Evolutionary conservation across 2,888 invertebrate species (phyloP), one percentile per base, ranked within the genome.

Genomic region (Drosophila koepferae): DNA sequence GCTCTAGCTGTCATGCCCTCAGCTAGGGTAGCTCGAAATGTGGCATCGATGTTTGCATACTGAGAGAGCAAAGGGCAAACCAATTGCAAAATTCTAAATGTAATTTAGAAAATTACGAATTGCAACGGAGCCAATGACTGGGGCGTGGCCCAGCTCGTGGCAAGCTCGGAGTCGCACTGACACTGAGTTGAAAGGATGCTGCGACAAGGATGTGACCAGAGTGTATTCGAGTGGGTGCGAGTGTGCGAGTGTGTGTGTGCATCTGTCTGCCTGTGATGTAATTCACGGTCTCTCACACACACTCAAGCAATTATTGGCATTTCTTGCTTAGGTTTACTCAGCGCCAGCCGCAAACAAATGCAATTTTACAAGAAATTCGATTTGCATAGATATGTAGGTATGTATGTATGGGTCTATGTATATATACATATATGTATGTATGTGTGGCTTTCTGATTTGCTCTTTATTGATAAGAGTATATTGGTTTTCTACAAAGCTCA

Each of bases 41-140:
- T 18, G 36, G 2, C 9, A n/a, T 46, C 46, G 38, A 28, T 34
- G 49, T 38, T 49, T 54, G 74, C 31, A 66, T 43, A 14, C 34
- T 34, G 18, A 9, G 28, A 28, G 38, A 38, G 38, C 59, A 64
- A 62, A 63, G 56, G 60, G 65, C 65, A 63, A 59, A 67, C 49
- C 63, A 77, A 79, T 73, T 80, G 77, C 73, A 81, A 83, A 83
- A 71, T 77, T 79, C 67, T 51, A 81, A 81, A 89, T 81, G 75
- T 83, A 79, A 86, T 86, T 86, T 86, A 63, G 77, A 86, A 83
- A 79, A 89, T 86, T 86, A 83, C 74, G 60, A 73, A 74, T 43
- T 69, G 63, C 63, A 53, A 67, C 38, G 56, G 66, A 67, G 65
- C 54, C 61, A 65, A 56, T 49, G 63, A 43, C n/a, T n/a, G 41